Percentiles rank a stretch among this genome's conserved stretches.
These are phyloP conservation scores for Ciconia stormi DNA, from an alignment of 2,113 vertebrate genomes.

Conservation along the genomic window DNA sequence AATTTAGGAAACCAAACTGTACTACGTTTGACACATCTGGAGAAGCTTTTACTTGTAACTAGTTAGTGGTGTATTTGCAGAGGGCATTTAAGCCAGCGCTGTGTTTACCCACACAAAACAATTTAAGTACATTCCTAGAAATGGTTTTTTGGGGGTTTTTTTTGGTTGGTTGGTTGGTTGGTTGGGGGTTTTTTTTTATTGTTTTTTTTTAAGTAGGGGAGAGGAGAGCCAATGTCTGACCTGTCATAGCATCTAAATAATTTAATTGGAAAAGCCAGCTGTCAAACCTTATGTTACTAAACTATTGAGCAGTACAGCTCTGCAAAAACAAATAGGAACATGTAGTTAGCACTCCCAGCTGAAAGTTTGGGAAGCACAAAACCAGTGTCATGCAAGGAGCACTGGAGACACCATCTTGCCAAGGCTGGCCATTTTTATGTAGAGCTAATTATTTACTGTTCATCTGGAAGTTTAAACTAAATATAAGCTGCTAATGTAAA, in stretches of 20 bases:
- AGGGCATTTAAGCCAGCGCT: background rate
- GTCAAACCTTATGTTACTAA: conserved; percentile 1
- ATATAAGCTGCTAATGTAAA: conserved; percentile 36
- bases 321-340: background rate
- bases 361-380: background rate
- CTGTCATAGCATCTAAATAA: background rate
- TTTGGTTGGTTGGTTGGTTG: too few species aligned
- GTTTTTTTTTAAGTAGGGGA: background rate
- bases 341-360: background rate
- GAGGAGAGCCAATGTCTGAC: background rate
- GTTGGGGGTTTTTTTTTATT: background rate
- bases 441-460: conserved; percentile 47
- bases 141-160: background rate
- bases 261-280: conserved; percentile 36
- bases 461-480: conserved; percentile 14
- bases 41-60: background rate
- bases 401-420: conserved; percentile 22
- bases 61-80: background rate
- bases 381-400: background rate
- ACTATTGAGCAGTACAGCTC: background rate
- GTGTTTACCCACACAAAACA: background rate
- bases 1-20: background rate
- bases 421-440: background rate
- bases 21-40: background rate
- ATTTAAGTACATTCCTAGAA: background rate